Evolutionary conservation across 2,113 vertebrate species (phyloP).

Genomic region (Odontesthes bonariensis): DNA sequence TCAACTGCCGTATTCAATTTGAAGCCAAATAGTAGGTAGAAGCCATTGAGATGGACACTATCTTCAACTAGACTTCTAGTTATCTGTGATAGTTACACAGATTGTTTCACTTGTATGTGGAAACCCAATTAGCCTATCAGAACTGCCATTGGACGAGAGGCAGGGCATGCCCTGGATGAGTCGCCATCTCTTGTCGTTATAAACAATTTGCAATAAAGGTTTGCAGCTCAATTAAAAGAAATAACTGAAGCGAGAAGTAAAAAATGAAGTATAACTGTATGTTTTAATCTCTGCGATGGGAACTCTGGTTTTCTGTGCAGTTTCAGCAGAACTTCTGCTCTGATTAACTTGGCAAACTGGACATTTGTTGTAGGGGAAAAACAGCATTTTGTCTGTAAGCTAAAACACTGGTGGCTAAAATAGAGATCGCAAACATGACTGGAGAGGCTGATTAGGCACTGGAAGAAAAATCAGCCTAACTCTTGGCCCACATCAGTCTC

Average conservation of each 20-base stretch:
- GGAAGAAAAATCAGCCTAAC: constrained; percentile 28
- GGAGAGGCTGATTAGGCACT: constrained; percentile 21
- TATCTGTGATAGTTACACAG: too few species aligned
- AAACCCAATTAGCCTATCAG: too few species aligned
- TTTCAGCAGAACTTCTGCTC: constrained; percentile 5
- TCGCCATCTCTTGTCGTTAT: too few species aligned
- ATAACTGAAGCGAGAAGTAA: not conserved
- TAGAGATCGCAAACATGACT: constrained; percentile 27
- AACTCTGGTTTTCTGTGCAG: not conserved
- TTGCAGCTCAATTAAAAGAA: too few species aligned
- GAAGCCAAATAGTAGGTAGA: too few species aligned
- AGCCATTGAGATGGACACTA: too few species aligned
- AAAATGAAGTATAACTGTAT: not conserved
- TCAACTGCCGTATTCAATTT: too few species aligned
- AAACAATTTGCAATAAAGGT: too few species aligned
- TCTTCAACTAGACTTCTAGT: too few species aligned
- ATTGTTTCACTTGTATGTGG: too few species aligned
- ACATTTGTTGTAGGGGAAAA: constrained; percentile 2
- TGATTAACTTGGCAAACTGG: not conserved
- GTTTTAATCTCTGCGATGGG: not conserved
- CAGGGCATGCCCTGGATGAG: too few species aligned
- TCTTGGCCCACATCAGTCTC: constrained; percentile 42
- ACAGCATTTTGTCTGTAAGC: constrained; percentile 17
- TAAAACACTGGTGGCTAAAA: constrained; percentile 28
- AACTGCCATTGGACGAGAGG: too few species aligned